Conservation (phyloP, 2,113 vertebrate genomes). For the Xyliphius kryptos region DNA sequence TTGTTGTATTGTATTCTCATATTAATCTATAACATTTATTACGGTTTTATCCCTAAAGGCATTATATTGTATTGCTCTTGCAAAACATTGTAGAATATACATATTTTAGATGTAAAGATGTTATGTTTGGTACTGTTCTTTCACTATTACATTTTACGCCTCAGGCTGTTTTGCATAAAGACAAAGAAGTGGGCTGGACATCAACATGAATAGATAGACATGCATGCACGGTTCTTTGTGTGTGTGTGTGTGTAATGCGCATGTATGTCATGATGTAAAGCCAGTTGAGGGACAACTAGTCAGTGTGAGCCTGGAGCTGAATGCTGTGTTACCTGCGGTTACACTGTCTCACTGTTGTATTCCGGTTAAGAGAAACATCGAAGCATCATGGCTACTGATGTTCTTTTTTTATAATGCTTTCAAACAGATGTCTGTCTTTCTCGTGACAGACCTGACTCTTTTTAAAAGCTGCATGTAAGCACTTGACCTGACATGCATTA, state of each 20-base stretch:
- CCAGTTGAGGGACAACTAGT: constrained; percentile 22
- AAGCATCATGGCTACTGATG: background rate
- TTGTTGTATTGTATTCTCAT: no score
- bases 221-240: constrained; percentile 28
- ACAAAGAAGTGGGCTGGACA: constrained; percentile 42
- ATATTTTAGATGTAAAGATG: no score
- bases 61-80: no score
- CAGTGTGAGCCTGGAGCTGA: no score
- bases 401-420: background rate
- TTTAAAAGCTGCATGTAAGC: constrained; percentile 37
- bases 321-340: no score
- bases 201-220: constrained; percentile 26
- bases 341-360: background rate
- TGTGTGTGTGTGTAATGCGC: constrained; percentile 23
- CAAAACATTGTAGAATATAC: no score
- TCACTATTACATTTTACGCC: no score
- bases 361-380: background rate
- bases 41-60: no score
- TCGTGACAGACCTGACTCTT: constrained; percentile 7
- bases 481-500: constrained; percentile 38
- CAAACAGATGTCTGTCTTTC: background rate
- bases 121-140: no score
- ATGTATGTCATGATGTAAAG: constrained; percentile 10
- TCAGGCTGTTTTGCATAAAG: constrained; percentile 36
- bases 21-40: no score